phyloP scores from a whole-genome alignment of 2,888 invertebrate genomes.

The Polydrusus pterygomalis region DNA sequence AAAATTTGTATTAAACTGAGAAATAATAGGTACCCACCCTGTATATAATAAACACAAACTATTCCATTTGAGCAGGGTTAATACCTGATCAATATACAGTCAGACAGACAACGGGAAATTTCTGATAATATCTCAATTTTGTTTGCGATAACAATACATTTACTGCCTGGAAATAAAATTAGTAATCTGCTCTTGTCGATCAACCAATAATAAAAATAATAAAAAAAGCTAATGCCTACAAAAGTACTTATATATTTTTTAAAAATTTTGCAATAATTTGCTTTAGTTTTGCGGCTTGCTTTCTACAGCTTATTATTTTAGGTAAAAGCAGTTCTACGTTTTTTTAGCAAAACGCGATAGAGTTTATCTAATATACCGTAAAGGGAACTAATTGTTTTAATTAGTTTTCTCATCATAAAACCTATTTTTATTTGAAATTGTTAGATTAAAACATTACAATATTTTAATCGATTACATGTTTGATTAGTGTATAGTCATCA shows the following conservation, averaged over 20 bases:
- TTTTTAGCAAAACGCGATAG: not conserved
- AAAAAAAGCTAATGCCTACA: not conserved
- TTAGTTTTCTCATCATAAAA: not conserved
- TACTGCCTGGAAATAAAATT: too few relatives aligned
- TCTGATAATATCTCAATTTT: too few relatives aligned
- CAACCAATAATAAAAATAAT: not conserved
- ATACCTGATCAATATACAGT: too few relatives aligned
- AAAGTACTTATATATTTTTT: not conserved
- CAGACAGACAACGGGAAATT: too few relatives aligned
- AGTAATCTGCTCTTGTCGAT: too few relatives aligned
- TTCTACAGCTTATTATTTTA: conserved; percentile 7
- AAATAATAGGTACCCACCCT: too few relatives aligned
- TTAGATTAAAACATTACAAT: not conserved
- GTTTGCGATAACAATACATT: too few relatives aligned
- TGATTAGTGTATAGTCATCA: too few relatives aligned
- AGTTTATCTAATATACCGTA: conserved; percentile 4
- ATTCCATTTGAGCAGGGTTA: too few relatives aligned
- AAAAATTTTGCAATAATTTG: conserved; percentile 10
- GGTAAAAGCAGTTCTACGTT: not conserved
- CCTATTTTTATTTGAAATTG: not conserved
- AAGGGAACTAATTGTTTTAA: not conserved
- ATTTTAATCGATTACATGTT: not conserved
- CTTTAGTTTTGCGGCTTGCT: conserved; percentile 3
- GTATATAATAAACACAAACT: too few relatives aligned
- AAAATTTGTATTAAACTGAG: too few relatives aligned